Conservation (phyloP, 2,888 invertebrate genomes). For the Pyrrhosoma nymphula region DNA sequence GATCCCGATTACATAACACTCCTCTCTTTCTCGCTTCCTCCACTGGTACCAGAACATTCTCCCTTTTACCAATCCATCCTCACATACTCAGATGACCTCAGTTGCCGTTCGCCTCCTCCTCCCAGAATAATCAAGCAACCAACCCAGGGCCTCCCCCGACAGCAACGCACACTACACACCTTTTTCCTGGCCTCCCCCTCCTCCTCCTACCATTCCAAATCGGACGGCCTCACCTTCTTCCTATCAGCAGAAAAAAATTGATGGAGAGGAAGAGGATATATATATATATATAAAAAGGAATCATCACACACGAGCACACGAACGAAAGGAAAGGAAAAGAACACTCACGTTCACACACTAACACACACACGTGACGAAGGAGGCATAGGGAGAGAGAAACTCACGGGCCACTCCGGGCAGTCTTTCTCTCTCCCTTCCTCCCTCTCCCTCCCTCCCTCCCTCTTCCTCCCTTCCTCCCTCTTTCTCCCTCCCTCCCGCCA, state of each 20-base stretch:
- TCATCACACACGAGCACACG: background rate
- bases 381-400: background rate
- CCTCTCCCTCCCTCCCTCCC: no score
- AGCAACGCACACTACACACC: background rate
- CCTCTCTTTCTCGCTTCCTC: no score
- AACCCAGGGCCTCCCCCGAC: no score
- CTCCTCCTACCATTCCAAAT: no score
- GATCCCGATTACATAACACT: no score
- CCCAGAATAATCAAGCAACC: no score
- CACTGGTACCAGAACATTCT: no score
- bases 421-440: background rate
- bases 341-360: background rate
- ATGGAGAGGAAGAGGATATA: background rate
- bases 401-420: background rate
- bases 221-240: background rate
- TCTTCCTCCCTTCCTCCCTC: background rate
- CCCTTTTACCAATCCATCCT: no score
- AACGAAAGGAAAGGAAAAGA: background rate
- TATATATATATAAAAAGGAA: background rate
- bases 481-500: no score
- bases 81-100: no score
- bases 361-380: background rate
- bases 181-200: background rate
- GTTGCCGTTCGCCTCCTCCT: no score
- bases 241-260: conserved; percentile 1